Evolutionary conservation across 2,113 vertebrate genomes (phyloP).

Genomic region (Daubentonia madagascariensis): DNA sequence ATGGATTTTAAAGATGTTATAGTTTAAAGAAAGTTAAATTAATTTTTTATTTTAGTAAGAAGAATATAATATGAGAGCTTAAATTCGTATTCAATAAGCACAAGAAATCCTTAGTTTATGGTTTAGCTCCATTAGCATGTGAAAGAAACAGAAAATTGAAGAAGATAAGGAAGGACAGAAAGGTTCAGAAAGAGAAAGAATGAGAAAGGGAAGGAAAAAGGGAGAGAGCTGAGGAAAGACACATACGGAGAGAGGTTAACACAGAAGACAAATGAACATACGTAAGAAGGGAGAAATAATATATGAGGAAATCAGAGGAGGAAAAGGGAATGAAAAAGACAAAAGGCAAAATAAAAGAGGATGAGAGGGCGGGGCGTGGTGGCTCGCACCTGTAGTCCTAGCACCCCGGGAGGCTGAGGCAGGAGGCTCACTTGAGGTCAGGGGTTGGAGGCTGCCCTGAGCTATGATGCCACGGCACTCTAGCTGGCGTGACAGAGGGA

Average conservation of each 20-base stretch:
- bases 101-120: neutral
- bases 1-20: neutral
- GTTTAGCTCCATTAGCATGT: neutral
- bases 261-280: neutral
- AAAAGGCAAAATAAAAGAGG: neutral
- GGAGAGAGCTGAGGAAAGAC: neutral
- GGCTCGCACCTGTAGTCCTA: too few species aligned
- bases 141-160: neutral
- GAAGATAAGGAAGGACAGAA: neutral
- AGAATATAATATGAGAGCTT: neutral
- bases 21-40: neutral
- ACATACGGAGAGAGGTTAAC: neutral
- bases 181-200: neutral
- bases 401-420: too few species aligned
- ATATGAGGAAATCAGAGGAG: neutral
- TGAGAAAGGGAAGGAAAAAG: neutral
- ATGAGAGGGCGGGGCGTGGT: neutral
- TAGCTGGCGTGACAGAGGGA: too few species aligned
- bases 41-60: conserved; percentile 2
- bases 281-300: neutral
- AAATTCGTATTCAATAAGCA: neutral
- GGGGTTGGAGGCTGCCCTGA: too few species aligned
- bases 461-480: too few species aligned
- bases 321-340: neutral
- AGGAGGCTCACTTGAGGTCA: too few species aligned